A percentile compares a stretch with the other conserved stretches of the same genome.
phyloP scores from a whole-genome alignment of 2,113 vertebrate genomes.

The Larimichthys polyactis region DNA sequence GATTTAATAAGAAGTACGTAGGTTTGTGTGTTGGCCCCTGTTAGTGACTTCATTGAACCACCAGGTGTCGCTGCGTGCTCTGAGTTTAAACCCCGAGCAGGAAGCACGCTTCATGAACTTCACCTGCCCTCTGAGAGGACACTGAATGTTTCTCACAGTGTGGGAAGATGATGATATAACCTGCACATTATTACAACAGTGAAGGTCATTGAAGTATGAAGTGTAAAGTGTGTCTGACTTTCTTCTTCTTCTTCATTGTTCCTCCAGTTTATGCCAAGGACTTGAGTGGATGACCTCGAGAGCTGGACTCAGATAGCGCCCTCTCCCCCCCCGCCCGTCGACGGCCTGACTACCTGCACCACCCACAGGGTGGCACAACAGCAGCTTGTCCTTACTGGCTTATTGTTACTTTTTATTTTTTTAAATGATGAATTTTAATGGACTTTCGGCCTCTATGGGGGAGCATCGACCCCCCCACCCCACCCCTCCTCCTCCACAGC shows the following conservation, averaged over 20 bases:
- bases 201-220: neutral
- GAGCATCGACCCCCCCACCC: neutral
- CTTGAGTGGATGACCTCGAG: conserved; percentile 96
- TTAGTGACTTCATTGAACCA: conserved; percentile 6
- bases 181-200: neutral
- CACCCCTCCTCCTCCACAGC: neutral
- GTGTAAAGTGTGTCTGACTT: neutral
- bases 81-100: neutral
- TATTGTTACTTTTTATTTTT: conserved; percentile 25
- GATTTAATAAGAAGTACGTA: too few species aligned
- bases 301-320: conserved; percentile 82
- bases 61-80: conserved; percentile 35
- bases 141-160: neutral
- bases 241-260: neutral
- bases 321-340: neutral
- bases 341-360: conserved; percentile 62
- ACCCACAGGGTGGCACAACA: conserved; percentile 43
- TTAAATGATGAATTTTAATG: conserved; percentile 42
- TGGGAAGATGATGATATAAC: neutral
- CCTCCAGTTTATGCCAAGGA: conserved; percentile 94
- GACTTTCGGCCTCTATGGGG: conserved; percentile 35
- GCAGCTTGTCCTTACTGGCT: conserved; percentile 39
- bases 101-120: neutral
- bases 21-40: neutral
- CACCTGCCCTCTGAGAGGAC: neutral